These are phyloP conservation scores for Meloidogyne chitwoodi DNA, from an alignment of 1,140 invertebrate species.

Conservation along the genomic window DNA sequence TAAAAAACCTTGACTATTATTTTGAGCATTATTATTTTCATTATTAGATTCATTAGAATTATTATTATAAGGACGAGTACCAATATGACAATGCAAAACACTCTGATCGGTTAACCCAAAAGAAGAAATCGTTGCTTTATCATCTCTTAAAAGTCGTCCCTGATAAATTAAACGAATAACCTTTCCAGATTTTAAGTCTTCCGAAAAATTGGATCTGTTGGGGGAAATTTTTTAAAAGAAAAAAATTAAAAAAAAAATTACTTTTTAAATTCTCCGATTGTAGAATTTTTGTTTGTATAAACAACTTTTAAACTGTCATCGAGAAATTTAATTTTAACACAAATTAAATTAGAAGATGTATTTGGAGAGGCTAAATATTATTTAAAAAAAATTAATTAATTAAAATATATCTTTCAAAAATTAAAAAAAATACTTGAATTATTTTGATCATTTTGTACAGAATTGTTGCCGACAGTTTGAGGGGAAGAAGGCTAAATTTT, in stretches of 20 bases:
- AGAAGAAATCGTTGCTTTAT: background rate
- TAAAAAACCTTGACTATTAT: background rate
- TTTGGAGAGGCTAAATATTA: background rate
- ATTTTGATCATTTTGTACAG: background rate
- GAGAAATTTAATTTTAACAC: background rate
- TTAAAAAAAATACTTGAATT: background rate
- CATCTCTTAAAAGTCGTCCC: background rate
- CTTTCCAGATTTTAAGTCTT: background rate
- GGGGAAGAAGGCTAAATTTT: background rate
- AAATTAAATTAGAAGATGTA: background rate
- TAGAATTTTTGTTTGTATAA: background rate
- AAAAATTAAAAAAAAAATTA: background rate
- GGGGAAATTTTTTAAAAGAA: background rate
- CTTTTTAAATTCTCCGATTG: background rate
- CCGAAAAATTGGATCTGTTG: background rate
- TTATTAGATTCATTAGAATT: background rate
- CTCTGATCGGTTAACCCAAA: background rate
- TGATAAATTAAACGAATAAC: background rate
- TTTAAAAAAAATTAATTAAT: no score
- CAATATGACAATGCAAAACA: background rate
- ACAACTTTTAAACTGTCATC: background rate
- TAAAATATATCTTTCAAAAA: no score
- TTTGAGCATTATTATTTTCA: background rate
- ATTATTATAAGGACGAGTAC: background rate
- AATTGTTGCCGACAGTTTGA: background rate